Evolutionary conservation across 2,113 vertebrate genomes (phyloP).

Genomic region (Smithornis capensis): DNA sequence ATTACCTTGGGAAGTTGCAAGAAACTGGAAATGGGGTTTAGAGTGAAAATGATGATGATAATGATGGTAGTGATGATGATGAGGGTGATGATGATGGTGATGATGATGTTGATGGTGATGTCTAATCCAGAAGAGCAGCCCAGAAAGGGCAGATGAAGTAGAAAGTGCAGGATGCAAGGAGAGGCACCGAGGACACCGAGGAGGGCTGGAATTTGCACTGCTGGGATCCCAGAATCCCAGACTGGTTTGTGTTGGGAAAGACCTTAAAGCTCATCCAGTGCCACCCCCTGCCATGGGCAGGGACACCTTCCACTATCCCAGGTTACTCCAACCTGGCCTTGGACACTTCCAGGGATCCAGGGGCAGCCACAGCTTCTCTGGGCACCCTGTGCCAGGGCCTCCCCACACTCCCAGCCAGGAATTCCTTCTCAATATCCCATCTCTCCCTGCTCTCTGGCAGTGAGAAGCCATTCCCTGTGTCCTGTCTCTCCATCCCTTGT

Average conservation of each 20-base stretch:
- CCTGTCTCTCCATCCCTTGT: too few relatives aligned
- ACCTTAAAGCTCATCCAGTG: neutral
- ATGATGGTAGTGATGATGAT: too few relatives aligned
- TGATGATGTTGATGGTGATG: too few relatives aligned
- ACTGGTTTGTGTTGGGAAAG: neutral
- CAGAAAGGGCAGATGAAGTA: neutral
- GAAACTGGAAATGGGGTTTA: neutral
- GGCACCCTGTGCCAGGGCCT: too few relatives aligned
- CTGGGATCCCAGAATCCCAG: neutral
- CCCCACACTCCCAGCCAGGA: too few relatives aligned
- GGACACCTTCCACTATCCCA: neutral
- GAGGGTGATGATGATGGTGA: too few relatives aligned
- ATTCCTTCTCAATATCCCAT: too few relatives aligned
- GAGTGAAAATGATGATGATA: neutral
- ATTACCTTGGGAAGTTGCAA: neutral
- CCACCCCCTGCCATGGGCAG: neutral
- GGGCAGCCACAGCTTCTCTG: too few relatives aligned
- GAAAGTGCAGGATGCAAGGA: neutral
- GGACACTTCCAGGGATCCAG: neutral
- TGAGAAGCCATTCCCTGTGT: too few relatives aligned
- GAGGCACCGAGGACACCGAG: too few relatives aligned
- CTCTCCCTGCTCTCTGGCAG: too few relatives aligned
- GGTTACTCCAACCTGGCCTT: neutral
- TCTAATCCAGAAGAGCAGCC: neutral
- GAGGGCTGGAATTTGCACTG: accelerated